Conservation (phyloP, 2,113 vertebrate species). For the Myxocyprinus asiaticus region DNA sequence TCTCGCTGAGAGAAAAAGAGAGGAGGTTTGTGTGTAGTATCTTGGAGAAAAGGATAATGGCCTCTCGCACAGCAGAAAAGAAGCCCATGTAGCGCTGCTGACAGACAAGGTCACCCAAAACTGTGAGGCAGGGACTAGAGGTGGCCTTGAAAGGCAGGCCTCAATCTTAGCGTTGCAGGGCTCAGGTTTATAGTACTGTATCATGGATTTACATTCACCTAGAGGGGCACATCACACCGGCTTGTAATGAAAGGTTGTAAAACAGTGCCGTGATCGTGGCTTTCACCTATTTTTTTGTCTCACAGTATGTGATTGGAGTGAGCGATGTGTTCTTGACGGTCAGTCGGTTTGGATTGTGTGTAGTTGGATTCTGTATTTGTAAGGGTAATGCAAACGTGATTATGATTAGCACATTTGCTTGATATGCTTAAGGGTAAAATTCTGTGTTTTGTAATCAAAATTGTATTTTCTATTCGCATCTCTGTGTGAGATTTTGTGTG, state of each 20-base stretch:
- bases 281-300: not conserved
- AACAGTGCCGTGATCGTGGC: not conserved
- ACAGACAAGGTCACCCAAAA: conserved; percentile 76
- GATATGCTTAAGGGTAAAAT: conserved; percentile 6
- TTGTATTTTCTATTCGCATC: conserved; percentile 35
- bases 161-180: conserved; percentile 11
- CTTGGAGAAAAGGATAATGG: conserved; percentile 59
- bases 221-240: not conserved
- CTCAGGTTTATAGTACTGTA: conserved; percentile 57
- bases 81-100: conserved; percentile 65
- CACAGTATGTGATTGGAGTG: conserved; percentile 17
- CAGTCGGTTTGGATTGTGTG: not conserved
- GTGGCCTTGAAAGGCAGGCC: conserved; percentile 40
- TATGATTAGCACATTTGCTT: conserved; percentile 22
- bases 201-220: conserved; percentile 53
- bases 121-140: conserved; percentile 58
- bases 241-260: conserved; percentile 18
- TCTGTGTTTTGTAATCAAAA: conserved; percentile 13
- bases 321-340: not conserved
- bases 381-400: conserved; percentile 23
- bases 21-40: conserved; percentile 44
- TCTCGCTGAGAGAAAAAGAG: conserved; percentile 62
- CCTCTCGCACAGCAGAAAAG: conserved; percentile 65
- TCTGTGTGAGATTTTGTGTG: not conserved
- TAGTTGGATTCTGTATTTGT: not conserved